These are phyloP conservation scores for Cephus runcator DNA, from an alignment of 2,888 invertebrate species.

Conservation along the genomic window DNA sequence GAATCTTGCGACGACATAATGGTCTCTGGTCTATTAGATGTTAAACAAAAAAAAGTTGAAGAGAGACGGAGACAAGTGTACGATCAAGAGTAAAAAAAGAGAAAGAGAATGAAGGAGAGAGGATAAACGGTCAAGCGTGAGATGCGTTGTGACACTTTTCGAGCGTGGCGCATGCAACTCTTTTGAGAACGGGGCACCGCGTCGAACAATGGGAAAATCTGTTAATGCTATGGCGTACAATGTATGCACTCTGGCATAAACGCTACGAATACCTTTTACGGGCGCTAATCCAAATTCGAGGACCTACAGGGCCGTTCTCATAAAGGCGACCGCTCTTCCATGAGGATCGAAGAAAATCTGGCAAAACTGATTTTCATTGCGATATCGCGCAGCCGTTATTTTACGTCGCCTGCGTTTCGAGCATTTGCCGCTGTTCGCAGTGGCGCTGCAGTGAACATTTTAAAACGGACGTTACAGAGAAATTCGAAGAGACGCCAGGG, in stretches of 20 bases:
- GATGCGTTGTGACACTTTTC: slow-evolving; percentile 45
- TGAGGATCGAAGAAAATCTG: slow-evolving; percentile 42
- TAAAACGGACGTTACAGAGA: neutral
- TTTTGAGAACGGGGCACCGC: slow-evolving; percentile 11
- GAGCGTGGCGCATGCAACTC: slow-evolving; percentile 5
- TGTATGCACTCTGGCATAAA: slow-evolving; percentile 55
- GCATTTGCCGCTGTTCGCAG: slow-evolving; percentile 37
- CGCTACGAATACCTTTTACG: slow-evolving; percentile 59
- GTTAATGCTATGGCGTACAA: slow-evolving; percentile 56
- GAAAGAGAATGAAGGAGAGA: neutral
- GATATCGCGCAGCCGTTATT: slow-evolving; percentile 37
- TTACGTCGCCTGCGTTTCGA: slow-evolving; percentile 33
- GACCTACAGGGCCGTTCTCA: slow-evolving; percentile 35
- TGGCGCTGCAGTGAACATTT: neutral
- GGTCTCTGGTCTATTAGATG: no score
- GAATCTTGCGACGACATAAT: no score
- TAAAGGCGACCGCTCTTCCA: slow-evolving; percentile 54
- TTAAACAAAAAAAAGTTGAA: no score
- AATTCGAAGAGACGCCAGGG: neutral
- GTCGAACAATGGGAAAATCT: slow-evolving; percentile 54
- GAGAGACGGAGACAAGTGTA: no score
- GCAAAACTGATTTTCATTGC: slow-evolving; percentile 54
- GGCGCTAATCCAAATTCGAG: slow-evolving; percentile 59
- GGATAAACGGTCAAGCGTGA: slow-evolving; percentile 37
- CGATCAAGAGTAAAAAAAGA: no score